Percentiles rank a stretch among this genome's conserved stretches.
phyloP scores from a whole-genome alignment of 2,888 invertebrate genomes.

The Dinocampus coccinellae region DNA sequence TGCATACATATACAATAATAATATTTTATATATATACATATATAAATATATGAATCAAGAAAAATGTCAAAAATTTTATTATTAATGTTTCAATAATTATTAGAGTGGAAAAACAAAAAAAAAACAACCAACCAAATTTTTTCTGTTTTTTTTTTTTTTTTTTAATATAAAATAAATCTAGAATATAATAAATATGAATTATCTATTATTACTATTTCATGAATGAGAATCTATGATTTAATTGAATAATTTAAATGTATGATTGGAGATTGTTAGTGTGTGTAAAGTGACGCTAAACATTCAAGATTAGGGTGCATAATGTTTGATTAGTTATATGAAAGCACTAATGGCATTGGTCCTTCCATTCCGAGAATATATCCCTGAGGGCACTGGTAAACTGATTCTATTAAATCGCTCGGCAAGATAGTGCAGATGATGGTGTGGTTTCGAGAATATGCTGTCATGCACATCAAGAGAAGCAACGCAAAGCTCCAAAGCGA shows the following conservation, averaged over 20 bases:
- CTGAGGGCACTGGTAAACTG: constrained; percentile 20
- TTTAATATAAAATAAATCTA: too few species aligned
- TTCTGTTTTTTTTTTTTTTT: too few species aligned
- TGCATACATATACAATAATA: neutral
- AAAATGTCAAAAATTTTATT: neutral
- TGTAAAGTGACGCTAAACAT: constrained; percentile 12
- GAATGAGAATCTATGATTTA: neutral
- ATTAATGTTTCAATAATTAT: neutral
- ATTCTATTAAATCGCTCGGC: constrained; percentile 24
- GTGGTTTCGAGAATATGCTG: constrained; percentile 4
- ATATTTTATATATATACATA: neutral
- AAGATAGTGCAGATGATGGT: constrained; percentile 17
- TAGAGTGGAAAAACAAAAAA: too few species aligned
- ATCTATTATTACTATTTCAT: too few species aligned
- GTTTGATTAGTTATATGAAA: constrained; percentile 31
- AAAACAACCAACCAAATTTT: too few species aligned
- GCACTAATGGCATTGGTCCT: constrained; percentile 29
- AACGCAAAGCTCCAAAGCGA: too few species aligned
- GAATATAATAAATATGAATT: too few species aligned
- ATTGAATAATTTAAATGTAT: constrained; percentile 3
- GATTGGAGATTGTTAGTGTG: constrained; percentile 14
- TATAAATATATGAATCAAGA: too few species aligned
- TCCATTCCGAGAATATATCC: constrained; percentile 26
- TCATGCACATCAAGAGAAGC: neutral
- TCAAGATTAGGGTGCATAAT: constrained; percentile 29